Conservation (phyloP, 1,140 invertebrate species). For the Tetragnatha versicolor region DNA sequence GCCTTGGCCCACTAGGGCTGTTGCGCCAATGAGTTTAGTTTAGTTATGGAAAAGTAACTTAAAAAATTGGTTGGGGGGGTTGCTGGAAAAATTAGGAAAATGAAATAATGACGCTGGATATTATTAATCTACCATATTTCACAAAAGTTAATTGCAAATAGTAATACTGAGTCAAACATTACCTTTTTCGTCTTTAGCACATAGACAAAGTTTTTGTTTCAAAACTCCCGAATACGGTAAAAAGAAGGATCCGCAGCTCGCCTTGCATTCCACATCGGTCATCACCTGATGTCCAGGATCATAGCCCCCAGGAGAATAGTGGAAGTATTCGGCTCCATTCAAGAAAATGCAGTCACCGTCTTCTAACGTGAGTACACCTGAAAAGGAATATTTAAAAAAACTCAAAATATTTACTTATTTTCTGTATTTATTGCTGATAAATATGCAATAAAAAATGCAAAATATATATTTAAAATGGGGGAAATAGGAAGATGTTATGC, state of each 20-base stretch:
- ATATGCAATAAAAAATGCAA: too few relatives aligned
- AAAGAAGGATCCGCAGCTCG: conserved; percentile 56
- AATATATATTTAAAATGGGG: too few relatives aligned
- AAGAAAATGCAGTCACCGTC: conserved; percentile 57
- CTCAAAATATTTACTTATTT: too few relatives aligned
- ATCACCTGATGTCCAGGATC: conserved; percentile 51
- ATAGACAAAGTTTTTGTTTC: conserved; percentile 55
- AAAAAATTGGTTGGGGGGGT: too few relatives aligned
- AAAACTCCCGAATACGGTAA: conserved; percentile 58
- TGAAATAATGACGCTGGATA: too few relatives aligned
- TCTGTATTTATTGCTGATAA: too few relatives aligned
- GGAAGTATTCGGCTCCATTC: conserved; percentile 56
- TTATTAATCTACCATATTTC: too few relatives aligned
- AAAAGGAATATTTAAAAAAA: not conserved
- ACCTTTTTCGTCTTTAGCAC: conserved; percentile 55
- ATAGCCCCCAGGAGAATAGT: conserved; percentile 58
- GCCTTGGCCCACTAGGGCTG: too few relatives aligned
- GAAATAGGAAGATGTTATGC: too few relatives aligned
- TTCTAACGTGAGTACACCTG: conserved; percentile 32
- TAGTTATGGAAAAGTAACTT: too few relatives aligned
- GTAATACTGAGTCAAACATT: not conserved
- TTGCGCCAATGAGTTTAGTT: too few relatives aligned
- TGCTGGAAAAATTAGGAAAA: too few relatives aligned
- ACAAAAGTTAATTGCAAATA: not conserved
- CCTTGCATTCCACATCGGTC: conserved; percentile 46